Percentiles rank a stretch among this genome's conserved stretches.
These are phyloP conservation scores for Sebastes minor DNA, from an alignment of 2,797 vertebrate species.

Conservation along the genomic window DNA sequence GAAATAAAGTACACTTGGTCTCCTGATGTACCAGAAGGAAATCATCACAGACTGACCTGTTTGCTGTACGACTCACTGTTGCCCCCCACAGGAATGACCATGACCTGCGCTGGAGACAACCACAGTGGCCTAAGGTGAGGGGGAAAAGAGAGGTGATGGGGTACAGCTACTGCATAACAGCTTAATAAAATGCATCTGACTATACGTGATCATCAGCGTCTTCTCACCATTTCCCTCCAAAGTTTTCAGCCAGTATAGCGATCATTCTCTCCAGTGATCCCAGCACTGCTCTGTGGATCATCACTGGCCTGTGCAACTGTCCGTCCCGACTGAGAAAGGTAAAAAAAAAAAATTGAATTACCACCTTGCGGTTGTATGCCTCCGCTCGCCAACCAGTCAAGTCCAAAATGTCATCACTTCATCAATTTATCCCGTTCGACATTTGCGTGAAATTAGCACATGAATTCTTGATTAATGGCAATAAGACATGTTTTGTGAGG, in stretches of 20 bases:
- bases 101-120: conserved; percentile 90
- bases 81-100: conserved; percentile 87
- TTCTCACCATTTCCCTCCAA: conserved; percentile 89
- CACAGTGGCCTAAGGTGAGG: conserved; percentile 87
- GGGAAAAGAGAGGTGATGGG: not conserved
- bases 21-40: not conserved
- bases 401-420: not conserved
- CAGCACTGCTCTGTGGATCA: conserved; percentile 93
- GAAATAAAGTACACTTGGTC: not conserved
- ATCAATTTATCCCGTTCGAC: not conserved
- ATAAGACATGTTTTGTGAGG: not conserved
- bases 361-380: not conserved
- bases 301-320: conserved; percentile 81
- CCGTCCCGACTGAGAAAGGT: conserved; percentile 73
- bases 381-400: not conserved
- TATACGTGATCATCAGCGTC: not conserved
- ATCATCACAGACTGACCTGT: conserved; percentile 80
- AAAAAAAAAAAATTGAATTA: not conserved
- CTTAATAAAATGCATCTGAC: not conserved
- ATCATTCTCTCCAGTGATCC: conserved; percentile 93
- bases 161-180: not conserved
- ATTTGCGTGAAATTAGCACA: not conserved
- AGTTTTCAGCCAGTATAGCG: conserved; percentile 91
- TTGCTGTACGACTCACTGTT: conserved; percentile 82
- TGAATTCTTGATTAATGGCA: not conserved